Evolutionary conservation across 2,113 vertebrate species (phyloP).

Genomic region (Prionailurus bengalensis): DNA sequence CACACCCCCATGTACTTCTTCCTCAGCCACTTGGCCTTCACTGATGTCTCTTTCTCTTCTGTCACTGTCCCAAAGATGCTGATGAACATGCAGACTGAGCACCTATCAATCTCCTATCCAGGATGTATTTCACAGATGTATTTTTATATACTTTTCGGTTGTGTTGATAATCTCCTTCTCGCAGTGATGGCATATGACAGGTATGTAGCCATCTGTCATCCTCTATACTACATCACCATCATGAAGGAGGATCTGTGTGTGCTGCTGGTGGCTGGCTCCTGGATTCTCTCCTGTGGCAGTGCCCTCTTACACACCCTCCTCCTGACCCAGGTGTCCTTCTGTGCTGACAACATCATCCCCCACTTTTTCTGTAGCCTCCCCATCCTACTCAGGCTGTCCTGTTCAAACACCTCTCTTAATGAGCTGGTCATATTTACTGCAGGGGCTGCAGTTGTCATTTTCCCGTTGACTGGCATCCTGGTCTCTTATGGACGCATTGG

Average conservation of each 20-base stretch:
- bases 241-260: conserved; percentile 63
- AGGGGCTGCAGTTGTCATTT: not conserved
- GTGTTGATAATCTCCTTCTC: conserved; percentile 66
- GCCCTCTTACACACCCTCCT: conserved; percentile 69
- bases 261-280: conserved; percentile 44
- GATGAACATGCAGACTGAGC: conserved; percentile 7
- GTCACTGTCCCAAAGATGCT: conserved; percentile 53
- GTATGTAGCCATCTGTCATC: conserved; percentile 73
- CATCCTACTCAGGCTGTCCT: not conserved
- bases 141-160: conserved; percentile 68
- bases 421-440: conserved; percentile 36
- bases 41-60: conserved; percentile 7
- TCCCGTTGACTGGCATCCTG: conserved; percentile 58
- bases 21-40: conserved; percentile 23
- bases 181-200: conserved; percentile 76
- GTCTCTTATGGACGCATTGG: conserved; percentile 54
- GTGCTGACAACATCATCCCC: not conserved
- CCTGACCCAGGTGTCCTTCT: not conserved
- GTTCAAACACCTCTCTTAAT: conserved; percentile 58
- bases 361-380: conserved; percentile 48
- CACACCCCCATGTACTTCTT: conserved; percentile 34
- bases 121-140: conserved; percentile 63
- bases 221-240: conserved; percentile 63
- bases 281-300: conserved; percentile 48
- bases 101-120: conserved; percentile 39